Evolutionary conservation across 2,113 vertebrate genomes (phyloP), one percentile per base, ranked within the genome.

Genomic region (Triplophysa dalaica): DNA sequence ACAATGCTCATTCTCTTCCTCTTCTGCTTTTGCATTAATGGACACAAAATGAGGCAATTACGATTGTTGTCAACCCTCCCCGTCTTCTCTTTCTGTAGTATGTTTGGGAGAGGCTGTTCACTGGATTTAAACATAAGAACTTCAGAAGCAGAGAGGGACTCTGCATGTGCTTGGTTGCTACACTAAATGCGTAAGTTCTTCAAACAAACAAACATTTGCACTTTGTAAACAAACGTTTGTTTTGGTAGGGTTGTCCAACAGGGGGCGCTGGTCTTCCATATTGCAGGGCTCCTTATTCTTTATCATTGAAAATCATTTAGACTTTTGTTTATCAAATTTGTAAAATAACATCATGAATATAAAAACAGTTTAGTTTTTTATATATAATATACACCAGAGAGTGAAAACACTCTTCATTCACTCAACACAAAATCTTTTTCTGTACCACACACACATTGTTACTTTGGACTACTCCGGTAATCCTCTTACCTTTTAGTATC

Each of bases 91-190:
- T 1, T 69, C 2, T 87, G 75, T 89, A 99, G 97, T 95, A 93
- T 75, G 83, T 98, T 87, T 99, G 96, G 97, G 97, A 98, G 87
- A 95, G 94, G 78, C 91, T 98, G 88, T 87, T 94, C 86, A 88
- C 90, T 87, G 94, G 94, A 81, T 99, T 99, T 88, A 99, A 98
- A 90, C 97, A 99, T 91, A 99, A 98, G 94, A 99, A 99, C 92
- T 96, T 95, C 93, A 94, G 96, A 87, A 94, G 94, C 87, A 93
- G 97, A 90, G 97, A 99, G 92, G 96, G 96, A 86, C 84, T 96
- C 79, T 98, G 97, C 89, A 89, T 96, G 64, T 97, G 96, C 91
- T 94, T 99, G 85, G 92, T 93, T 87, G 91, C 95, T 89, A 96
- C 97, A 48, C 93, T 99, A 84, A 94, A 91, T 89, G 91, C 70